A percentile compares a stretch with the other conserved stretches of the same genome.
phyloP scores from a whole-genome alignment of 2,797 vertebrate species.

The Psittacula echo region DNA sequence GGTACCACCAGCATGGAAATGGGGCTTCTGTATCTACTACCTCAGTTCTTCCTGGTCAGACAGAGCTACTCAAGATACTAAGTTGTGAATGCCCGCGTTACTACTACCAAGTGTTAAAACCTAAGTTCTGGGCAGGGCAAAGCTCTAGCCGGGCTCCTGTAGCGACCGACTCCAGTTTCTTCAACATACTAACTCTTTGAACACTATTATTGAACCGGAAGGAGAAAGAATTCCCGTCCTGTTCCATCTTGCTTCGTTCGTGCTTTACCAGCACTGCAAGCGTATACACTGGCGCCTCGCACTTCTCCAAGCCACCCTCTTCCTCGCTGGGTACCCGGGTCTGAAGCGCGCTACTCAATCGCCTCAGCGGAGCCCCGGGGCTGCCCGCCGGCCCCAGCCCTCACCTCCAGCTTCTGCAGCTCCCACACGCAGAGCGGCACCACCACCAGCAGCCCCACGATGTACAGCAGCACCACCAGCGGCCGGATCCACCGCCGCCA shows the following conservation, averaged over 20 bases:
- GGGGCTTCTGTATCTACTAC: fast-evolving
- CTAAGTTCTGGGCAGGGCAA: background rate
- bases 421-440: constrained; percentile 93
- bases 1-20: background rate
- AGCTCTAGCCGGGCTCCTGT: fast-evolving
- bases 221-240: background rate
- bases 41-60: background rate
- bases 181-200: background rate
- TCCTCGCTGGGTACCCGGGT: background rate
- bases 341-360: background rate
- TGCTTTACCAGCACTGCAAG: background rate
- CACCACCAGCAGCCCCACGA: constrained; percentile 86
- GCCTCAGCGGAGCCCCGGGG: background rate
- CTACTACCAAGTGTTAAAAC: background rate
- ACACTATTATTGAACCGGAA: background rate
- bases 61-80: fast-evolving
- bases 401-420: constrained; percentile 91
- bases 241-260: fast-evolving
- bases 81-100: fast-evolving
- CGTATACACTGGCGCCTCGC: fast-evolving
- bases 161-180: fast-evolving
- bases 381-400: background rate
- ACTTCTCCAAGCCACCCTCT: background rate
- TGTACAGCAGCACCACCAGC: constrained; percentile 88
- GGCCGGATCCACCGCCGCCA: constrained; percentile 97